Conservation (phyloP, 2,113 vertebrate species). For the Crotophaga sulcirostris region DNA sequence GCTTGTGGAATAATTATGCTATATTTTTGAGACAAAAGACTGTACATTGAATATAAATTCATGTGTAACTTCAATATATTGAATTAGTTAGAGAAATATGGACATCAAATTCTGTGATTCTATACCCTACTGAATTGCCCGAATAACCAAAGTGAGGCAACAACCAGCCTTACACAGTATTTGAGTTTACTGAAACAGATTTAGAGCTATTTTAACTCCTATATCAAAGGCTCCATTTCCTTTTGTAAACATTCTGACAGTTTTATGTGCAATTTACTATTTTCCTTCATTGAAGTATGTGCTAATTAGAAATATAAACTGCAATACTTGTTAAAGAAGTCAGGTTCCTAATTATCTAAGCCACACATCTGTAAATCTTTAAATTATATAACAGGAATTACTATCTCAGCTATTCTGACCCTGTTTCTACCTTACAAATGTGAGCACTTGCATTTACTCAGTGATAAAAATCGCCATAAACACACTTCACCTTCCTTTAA, state of each 20-base stretch:
- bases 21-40: background rate
- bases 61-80: background rate
- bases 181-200: background rate
- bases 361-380: background rate
- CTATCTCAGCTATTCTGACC: background rate
- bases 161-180: background rate
- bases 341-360: slow-evolving; percentile 40
- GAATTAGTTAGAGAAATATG: background rate
- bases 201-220: background rate
- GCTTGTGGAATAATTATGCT: background rate
- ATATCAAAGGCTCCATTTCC: background rate
- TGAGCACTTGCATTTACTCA: background rate
- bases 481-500: background rate
- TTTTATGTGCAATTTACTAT: background rate
- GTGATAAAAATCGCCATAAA: background rate
- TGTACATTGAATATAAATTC: background rate
- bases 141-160: background rate
- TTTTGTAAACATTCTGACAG: background rate
- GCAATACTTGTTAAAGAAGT: background rate
- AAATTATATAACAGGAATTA: background rate
- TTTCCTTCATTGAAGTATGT: slow-evolving; percentile 13
- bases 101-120: background rate
- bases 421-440: background rate
- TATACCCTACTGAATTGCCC: background rate
- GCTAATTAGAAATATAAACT: slow-evolving; percentile 52